phyloP scores from a whole-genome alignment of 2,113 vertebrate genomes.

The Setophaga kirtlandii region DNA sequence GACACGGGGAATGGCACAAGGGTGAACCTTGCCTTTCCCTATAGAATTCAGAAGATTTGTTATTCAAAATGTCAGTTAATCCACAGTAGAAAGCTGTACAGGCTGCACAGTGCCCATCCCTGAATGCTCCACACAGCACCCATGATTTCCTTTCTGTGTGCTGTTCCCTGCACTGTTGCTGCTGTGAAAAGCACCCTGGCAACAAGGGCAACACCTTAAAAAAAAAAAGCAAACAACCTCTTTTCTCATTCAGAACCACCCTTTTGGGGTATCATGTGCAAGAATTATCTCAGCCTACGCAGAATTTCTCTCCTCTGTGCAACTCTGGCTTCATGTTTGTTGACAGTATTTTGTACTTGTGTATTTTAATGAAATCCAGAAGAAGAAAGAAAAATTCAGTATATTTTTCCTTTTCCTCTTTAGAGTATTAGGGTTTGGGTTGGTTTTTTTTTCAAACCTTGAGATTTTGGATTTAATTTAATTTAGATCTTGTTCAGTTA shows the following conservation, averaged over 20 bases:
- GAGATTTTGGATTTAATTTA: neutral
- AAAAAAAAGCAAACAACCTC: neutral
- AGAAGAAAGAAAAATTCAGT: neutral
- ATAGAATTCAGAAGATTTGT: neutral
- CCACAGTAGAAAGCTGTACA: neutral
- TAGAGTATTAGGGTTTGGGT: neutral
- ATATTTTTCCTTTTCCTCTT: neutral
- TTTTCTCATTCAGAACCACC: neutral
- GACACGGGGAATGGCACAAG: neutral
- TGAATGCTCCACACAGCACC: neutral
- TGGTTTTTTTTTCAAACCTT: neutral
- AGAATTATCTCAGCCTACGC: neutral
- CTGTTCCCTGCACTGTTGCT: neutral
- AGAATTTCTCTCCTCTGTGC: neutral
- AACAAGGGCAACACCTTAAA: neutral
- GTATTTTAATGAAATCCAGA: neutral
- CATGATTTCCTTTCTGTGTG: neutral
- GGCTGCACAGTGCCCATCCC: neutral
- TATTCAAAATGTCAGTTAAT: constrained; percentile 11
- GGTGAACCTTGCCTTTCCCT: neutral
- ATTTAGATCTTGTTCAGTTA: neutral
- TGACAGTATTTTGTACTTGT: neutral
- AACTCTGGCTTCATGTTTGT: neutral
- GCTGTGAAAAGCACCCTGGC: neutral
- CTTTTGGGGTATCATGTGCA: neutral